Evolutionary conservation across 2,888 invertebrate genomes (phyloP).

Genomic region (Steromphala cineraria): DNA sequence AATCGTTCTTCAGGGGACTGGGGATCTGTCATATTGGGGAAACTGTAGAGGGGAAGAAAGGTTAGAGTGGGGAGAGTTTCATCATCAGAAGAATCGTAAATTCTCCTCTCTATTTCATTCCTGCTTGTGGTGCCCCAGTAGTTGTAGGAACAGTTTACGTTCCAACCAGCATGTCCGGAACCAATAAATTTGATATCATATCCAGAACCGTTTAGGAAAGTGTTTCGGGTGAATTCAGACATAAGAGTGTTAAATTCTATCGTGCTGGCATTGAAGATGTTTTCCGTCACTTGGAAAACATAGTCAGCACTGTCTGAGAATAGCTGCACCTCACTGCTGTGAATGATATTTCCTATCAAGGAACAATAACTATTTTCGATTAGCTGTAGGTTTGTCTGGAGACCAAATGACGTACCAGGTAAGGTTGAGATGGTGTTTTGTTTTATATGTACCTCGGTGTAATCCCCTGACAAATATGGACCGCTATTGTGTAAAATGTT

Average conservation of each 20-base stretch:
- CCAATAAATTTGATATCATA: background rate
- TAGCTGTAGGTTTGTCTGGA: no score
- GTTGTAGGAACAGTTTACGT: constrained; percentile 37
- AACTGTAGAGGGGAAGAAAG: constrained; percentile 35
- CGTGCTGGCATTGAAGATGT: background rate
- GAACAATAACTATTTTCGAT: background rate
- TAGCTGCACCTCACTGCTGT: background rate
- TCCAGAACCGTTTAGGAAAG: background rate
- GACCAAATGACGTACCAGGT: no score
- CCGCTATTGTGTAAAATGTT: no score
- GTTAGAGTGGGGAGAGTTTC: constrained; percentile 21
- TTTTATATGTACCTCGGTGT: no score
- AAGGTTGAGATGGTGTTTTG: no score
- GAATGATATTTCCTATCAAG: background rate
- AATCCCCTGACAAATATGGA: no score
- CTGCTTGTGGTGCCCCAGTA: constrained; percentile 38
- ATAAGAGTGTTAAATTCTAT: background rate
- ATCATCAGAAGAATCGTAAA: constrained; percentile 35
- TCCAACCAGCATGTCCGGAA: background rate
- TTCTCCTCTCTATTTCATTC: constrained; percentile 22
- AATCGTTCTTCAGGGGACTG: constrained; percentile 25
- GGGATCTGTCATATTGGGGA: constrained; percentile 28
- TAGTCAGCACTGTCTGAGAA: background rate
- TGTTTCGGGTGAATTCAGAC: background rate
- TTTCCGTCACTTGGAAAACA: background rate